Evolutionary conservation across 2,113 vertebrate genomes (phyloP).

Genomic region (Neofelis nebulosa): DNA sequence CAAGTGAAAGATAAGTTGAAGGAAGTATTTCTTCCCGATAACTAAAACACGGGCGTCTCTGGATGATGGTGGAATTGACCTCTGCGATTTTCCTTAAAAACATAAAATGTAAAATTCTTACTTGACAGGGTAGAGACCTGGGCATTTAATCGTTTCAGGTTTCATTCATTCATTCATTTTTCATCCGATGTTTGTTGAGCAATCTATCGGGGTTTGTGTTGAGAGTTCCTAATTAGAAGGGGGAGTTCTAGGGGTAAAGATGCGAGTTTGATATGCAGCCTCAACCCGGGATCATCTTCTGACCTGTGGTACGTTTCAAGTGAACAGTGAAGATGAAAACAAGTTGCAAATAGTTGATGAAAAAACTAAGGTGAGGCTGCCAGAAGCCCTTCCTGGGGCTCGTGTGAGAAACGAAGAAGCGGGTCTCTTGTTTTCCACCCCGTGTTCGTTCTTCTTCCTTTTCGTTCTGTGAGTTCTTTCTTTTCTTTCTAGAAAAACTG

Average conservation of each 20-base stretch:
- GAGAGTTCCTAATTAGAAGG: background rate
- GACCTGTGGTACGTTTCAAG: background rate
- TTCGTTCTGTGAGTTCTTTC: background rate
- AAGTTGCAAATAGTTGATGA: background rate
- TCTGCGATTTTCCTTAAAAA: conserved; percentile 15
- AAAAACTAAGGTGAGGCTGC: background rate
- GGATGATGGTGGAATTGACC: background rate
- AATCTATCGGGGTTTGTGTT: background rate
- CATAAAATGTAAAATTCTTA: background rate
- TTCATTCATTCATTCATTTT: background rate
- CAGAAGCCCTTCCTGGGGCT: background rate
- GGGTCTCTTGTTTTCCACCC: background rate
- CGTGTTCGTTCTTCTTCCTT: background rate
- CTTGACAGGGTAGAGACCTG: background rate
- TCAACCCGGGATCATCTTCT: background rate
- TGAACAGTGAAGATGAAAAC: background rate
- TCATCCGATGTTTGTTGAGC: background rate
- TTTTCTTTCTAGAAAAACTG: background rate
- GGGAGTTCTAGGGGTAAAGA: background rate
- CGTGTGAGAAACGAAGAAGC: background rate
- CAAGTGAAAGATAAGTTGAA: background rate
- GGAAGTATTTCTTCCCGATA: background rate
- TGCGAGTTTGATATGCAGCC: background rate
- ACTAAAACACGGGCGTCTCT: background rate
- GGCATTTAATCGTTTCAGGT: background rate